Evolutionary conservation across 2,888 invertebrate species (phyloP).

Genomic region (Thereva nobilitata): DNA sequence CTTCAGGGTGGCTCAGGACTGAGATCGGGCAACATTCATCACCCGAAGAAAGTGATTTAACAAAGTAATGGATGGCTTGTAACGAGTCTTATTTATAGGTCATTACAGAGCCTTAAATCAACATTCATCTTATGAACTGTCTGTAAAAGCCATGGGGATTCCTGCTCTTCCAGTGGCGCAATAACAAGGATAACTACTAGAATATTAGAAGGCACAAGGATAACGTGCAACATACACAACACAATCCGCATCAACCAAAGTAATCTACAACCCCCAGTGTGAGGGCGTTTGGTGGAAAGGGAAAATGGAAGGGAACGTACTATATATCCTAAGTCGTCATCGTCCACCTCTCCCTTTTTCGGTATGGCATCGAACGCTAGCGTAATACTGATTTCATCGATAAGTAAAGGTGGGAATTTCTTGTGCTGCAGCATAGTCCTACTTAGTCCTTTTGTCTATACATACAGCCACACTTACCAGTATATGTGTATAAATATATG

Average conservation of each 20-base stretch:
- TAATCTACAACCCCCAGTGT: too few relatives aligned
- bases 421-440: not conserved
- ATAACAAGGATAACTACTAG: not conserved
- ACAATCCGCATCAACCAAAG: too few relatives aligned
- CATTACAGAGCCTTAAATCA: constrained; percentile 36
- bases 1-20: too few relatives aligned
- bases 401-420: too few relatives aligned
- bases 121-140: constrained; percentile 34
- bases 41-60: constrained; percentile 32
- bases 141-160: not conserved
- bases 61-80: constrained; percentile 29
- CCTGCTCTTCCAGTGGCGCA: constrained; percentile 1
- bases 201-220: not conserved
- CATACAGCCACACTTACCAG: constrained; percentile 3
- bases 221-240: too few relatives aligned
- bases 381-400: too few relatives aligned
- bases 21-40: constrained; percentile 7
- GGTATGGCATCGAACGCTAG: too few relatives aligned
- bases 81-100: constrained; percentile 37
- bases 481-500: constrained; percentile 14
- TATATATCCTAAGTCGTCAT: too few relatives aligned
- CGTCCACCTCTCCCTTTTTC: too few relatives aligned
- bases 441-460: constrained; percentile 16
- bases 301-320: too few relatives aligned
- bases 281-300: too few relatives aligned